Conservation (phyloP, 2,888 invertebrate species). For the Microdon myrmicae region DNA sequence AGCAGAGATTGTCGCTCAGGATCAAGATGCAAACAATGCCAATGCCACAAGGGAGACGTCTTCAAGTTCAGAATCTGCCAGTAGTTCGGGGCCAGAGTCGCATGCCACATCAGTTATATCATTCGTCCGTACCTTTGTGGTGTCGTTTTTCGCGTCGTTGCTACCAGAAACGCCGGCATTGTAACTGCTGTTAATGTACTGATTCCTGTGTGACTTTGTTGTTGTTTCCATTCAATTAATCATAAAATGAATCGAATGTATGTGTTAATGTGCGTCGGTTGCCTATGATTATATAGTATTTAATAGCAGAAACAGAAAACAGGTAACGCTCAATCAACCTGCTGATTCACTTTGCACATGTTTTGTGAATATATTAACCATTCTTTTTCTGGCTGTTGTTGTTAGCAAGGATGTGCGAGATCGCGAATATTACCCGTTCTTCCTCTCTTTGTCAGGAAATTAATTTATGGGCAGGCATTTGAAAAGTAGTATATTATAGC, state of each 20-base stretch:
- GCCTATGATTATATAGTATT: slow-evolving; percentile 5
- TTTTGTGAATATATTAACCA: too few relatives aligned
- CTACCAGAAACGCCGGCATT: slow-evolving; percentile 85
- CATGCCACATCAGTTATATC: slow-evolving; percentile 75
- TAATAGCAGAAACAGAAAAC: background rate
- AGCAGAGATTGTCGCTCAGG: slow-evolving; percentile 21
- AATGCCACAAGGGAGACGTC: slow-evolving; percentile 53
- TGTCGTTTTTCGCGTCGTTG: slow-evolving; percentile 92
- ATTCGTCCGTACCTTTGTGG: slow-evolving; percentile 88
- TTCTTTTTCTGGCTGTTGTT: too few relatives aligned
- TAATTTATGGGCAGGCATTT: too few relatives aligned
- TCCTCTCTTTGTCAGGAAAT: too few relatives aligned
- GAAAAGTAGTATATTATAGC: too few relatives aligned
- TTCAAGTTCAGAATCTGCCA: slow-evolving; percentile 34
- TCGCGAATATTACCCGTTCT: too few relatives aligned
- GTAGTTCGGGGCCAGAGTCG: slow-evolving; percentile 58
- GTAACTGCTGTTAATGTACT: slow-evolving; percentile 54
- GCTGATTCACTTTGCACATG: too few relatives aligned
- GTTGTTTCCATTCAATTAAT: slow-evolving; percentile 31
- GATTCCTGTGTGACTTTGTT: slow-evolving; percentile 34
- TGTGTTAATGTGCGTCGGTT: slow-evolving; percentile 12
- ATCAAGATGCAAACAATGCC: slow-evolving; percentile 16
- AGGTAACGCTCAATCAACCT: too few relatives aligned
- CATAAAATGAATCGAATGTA: slow-evolving; percentile 14
- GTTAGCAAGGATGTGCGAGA: too few relatives aligned